phyloP scores from a whole-genome alignment of 1,140 invertebrate genomes.

The Microplitis demolitor region DNA sequence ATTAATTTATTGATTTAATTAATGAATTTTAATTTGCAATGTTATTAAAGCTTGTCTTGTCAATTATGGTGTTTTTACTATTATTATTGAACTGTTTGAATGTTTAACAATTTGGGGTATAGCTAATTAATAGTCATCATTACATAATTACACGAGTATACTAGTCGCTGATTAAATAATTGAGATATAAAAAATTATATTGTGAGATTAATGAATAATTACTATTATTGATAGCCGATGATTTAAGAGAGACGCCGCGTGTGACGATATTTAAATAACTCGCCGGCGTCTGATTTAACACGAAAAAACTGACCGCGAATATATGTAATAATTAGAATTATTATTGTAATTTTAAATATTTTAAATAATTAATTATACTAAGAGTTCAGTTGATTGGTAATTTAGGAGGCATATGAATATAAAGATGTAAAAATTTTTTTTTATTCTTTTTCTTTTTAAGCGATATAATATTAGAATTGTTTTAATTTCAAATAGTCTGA shows the following conservation, averaged over 20 bases:
- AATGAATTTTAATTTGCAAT: conserved; percentile 3
- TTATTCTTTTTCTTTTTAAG: too few relatives aligned
- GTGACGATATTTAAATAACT: conserved; percentile 10
- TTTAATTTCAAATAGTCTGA: too few relatives aligned
- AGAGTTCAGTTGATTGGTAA: not conserved
- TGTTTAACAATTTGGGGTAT: not conserved
- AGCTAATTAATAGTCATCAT: too few relatives aligned
- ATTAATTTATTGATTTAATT: not conserved
- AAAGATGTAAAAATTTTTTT: too few relatives aligned
- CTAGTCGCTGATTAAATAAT: not conserved
- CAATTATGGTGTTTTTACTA: too few relatives aligned
- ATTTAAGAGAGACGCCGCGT: conserved; percentile 19
- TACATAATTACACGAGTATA: not conserved
- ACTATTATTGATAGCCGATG: not conserved
- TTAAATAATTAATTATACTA: not conserved
- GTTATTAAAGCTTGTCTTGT: conserved; percentile 7
- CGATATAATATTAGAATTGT: too few relatives aligned
- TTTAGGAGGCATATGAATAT: not conserved
- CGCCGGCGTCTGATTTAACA: conserved; percentile 2
- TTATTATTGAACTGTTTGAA: not conserved
- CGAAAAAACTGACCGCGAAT: conserved; percentile 12
- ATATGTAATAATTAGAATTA: too few relatives aligned
- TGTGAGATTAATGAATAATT: not conserved
- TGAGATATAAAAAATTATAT: not conserved
- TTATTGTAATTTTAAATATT: too few relatives aligned